phyloP scores from a whole-genome alignment of 2,113 vertebrate genomes.

The Nesospiza acunhae region DNA sequence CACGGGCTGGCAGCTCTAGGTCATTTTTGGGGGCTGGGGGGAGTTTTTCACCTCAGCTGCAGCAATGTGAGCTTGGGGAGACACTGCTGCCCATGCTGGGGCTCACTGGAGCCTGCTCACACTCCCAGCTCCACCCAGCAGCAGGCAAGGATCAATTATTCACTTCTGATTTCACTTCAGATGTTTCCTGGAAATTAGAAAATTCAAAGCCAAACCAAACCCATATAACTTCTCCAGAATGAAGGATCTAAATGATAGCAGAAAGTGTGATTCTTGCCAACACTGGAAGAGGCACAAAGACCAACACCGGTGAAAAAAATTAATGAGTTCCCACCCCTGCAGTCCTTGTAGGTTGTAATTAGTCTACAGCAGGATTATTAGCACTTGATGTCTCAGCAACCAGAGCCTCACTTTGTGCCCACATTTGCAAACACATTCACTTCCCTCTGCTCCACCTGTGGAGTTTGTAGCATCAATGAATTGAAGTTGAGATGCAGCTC shows the following conservation, averaged over 20 bases:
- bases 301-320: not conserved
- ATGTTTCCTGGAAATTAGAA: not conserved
- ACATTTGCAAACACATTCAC: not conserved
- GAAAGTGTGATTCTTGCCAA: not conserved
- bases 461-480: not conserved
- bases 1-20: not conserved
- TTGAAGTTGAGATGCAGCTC: not conserved
- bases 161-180: not conserved
- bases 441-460: not conserved
- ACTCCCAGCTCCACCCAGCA: not conserved
- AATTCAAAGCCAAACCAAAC: not conserved
- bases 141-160: not conserved
- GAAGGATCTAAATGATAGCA: not conserved
- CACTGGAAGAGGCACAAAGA: slow-evolving; percentile 18
- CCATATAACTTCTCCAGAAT: not conserved
- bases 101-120: rapidly evolving
- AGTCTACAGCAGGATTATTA: not conserved
- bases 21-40: not conserved
- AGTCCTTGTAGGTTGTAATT: slow-evolving; percentile 5
- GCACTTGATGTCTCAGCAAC: not conserved
- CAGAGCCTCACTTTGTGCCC: not conserved
- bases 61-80: not conserved
- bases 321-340: slow-evolving; percentile 9
- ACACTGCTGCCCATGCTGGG: not conserved
- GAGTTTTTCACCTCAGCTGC: not conserved